phyloP scores from a whole-genome alignment of 2,797 vertebrate species.

The Cirrhinus molitorella region DNA sequence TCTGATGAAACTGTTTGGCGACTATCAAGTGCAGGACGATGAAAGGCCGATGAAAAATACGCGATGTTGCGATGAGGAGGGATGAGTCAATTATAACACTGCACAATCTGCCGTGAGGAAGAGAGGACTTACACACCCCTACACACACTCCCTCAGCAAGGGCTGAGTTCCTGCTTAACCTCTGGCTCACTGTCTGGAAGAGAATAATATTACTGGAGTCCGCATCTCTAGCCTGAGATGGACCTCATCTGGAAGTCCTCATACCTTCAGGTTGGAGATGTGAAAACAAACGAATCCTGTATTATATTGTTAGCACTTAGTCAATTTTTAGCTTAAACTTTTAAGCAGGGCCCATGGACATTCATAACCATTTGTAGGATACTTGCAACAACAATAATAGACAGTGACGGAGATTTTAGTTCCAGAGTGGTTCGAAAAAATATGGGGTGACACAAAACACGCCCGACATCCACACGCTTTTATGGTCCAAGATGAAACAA shows the following conservation, averaged over 20 bases:
- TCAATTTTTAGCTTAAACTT: constrained; percentile 39
- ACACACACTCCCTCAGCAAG: constrained; percentile 43
- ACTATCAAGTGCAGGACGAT: not conserved
- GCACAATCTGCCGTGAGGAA: constrained; percentile 33
- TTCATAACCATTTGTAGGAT: constrained; percentile 45
- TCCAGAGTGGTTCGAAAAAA: constrained; percentile 39
- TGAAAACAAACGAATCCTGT: constrained; percentile 48
- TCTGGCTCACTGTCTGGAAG: constrained; percentile 43
- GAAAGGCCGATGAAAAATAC: constrained; percentile 29
- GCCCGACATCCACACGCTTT: constrained; percentile 30
- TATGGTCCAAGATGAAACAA: constrained; percentile 35
- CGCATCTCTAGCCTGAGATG: constrained; percentile 28
- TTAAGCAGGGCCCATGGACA: constrained; percentile 28
- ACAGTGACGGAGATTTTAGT: constrained; percentile 31
- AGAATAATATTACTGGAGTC: constrained; percentile 41
- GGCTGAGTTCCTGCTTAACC: constrained; percentile 54
- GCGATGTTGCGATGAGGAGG: constrained; percentile 32
- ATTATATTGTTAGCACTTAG: constrained; percentile 34
- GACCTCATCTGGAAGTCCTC: constrained; percentile 55
- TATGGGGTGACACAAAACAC: constrained; percentile 18
- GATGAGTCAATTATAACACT: constrained; percentile 42
- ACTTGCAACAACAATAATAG: constrained; percentile 43
- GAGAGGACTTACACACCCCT: constrained; percentile 49
- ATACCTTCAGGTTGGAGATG: constrained; percentile 26
- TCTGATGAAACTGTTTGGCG: not conserved